phyloP scores from a whole-genome alignment of 2,797 vertebrate genomes.

The Gastrophryne carolinensis region DNA sequence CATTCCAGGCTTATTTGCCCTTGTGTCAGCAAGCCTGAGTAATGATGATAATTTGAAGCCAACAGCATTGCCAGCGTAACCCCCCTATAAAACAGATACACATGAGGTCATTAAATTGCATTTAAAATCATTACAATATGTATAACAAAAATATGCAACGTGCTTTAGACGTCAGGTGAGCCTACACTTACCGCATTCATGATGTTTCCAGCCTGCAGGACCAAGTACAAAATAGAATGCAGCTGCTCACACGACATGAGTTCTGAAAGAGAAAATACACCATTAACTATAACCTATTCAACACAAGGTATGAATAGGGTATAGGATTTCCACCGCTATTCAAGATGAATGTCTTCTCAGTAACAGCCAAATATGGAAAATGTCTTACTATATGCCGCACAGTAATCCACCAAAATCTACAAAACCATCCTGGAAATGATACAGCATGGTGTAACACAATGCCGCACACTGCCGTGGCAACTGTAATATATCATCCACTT shows the following conservation, averaged over 20 bases:
- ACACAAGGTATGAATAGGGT: background rate
- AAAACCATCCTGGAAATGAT: no score
- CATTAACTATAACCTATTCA: background rate
- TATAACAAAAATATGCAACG: background rate
- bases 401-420: no score
- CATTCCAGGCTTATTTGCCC: constrained; percentile 97
- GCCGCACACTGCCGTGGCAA: background rate
- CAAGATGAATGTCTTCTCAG: background rate
- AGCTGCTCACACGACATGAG: constrained; percentile 92
- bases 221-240: constrained; percentile 92
- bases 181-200: constrained; percentile 90
- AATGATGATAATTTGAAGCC: constrained; percentile 96
- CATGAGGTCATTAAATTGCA: background rate
- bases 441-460: constrained; percentile 23
- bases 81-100: constrained; percentile 74
- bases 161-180: background rate
- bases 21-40: constrained; percentile 93
- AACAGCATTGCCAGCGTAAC: constrained; percentile 94
- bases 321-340: background rate
- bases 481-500: constrained; percentile 23
- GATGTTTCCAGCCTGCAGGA: constrained; percentile 97
- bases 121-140: background rate
- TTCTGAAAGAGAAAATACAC: constrained; percentile 67
- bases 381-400: no score
- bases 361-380: no score